Percentiles rank a stretch among this genome's conserved stretches.
phyloP scores from a whole-genome alignment of 92 coral and sea anemone species.

The Palythoa grandis region DNA sequence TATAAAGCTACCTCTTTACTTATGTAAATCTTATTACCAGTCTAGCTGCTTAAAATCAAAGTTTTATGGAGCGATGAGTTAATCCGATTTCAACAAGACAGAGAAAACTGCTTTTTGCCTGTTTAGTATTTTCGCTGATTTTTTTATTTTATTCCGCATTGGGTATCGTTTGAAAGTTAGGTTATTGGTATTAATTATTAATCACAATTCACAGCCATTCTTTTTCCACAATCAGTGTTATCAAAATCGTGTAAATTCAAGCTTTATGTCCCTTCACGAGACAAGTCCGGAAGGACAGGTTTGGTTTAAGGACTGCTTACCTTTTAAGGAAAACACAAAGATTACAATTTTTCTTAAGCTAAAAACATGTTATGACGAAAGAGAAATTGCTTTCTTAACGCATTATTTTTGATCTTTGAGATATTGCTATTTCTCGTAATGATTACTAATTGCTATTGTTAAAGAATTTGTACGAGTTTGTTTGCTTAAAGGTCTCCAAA shows the following conservation, averaged over 20 bases:
- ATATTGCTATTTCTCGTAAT: constrained; percentile 36
- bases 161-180: background rate
- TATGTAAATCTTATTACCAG: constrained; percentile 57
- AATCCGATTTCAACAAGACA: background rate
- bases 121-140: background rate
- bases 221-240: background rate
- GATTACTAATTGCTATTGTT: constrained; percentile 45
- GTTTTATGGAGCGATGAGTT: background rate
- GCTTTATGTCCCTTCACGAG: background rate
- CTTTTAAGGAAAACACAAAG: background rate
- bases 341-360: background rate
- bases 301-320: background rate
- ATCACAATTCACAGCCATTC: background rate
- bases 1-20: constrained; percentile 44
- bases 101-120: background rate
- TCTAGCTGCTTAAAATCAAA: constrained; percentile 31
- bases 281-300: background rate
- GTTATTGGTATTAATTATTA: background rate
- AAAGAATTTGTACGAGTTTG: constrained; percentile 44
- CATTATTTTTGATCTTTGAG: constrained; percentile 20
- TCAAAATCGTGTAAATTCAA: background rate
- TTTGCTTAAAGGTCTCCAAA: constrained; percentile 43
- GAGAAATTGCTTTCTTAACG: constrained; percentile 23
- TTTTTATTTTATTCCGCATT: background rate
- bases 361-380: background rate